Conservation (phyloP, 2,797 vertebrate genomes). For the Hydrolagus colliei region DNA sequence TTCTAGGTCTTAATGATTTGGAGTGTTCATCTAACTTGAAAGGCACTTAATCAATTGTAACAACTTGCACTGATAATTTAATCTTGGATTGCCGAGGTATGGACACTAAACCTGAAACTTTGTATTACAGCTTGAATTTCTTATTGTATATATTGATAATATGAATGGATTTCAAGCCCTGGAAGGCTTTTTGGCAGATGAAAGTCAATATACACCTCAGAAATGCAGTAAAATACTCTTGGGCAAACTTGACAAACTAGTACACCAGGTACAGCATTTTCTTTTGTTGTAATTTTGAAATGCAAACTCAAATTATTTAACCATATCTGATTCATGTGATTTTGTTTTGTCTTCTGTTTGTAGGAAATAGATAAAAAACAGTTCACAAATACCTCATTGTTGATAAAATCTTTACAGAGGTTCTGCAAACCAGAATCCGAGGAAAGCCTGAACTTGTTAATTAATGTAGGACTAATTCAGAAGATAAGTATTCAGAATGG, state of each 20-base stretch:
- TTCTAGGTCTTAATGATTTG: background rate
- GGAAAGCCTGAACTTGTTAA: conserved; percentile 47
- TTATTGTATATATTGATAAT: conserved; percentile 49
- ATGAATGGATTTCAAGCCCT: conserved; percentile 55
- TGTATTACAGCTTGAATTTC: conserved; percentile 45
- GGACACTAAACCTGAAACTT: background rate
- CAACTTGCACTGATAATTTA: background rate
- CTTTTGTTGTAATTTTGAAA: background rate
- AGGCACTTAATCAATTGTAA: background rate
- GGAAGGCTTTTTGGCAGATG: conserved; percentile 47
- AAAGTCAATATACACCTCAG: conserved; percentile 44
- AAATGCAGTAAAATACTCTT: conserved; percentile 49
- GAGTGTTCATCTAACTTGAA: too few species aligned
- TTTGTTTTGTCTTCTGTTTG: conserved; percentile 11
- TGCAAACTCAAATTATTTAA: background rate
- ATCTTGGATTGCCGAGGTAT: background rate
- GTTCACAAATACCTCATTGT: conserved; percentile 53
- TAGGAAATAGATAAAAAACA: conserved; percentile 67
- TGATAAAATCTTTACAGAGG: conserved; percentile 63
- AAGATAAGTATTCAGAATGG: conserved; percentile 64
- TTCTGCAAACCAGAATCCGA: conserved; percentile 47
- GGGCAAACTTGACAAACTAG: conserved; percentile 52
- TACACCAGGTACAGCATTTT: conserved; percentile 51
- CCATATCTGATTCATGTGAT: background rate
- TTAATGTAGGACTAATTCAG: conserved; percentile 59